Conservation (phyloP, 2,113 vertebrate species). For the Pygoscelis antarcticus region DNA sequence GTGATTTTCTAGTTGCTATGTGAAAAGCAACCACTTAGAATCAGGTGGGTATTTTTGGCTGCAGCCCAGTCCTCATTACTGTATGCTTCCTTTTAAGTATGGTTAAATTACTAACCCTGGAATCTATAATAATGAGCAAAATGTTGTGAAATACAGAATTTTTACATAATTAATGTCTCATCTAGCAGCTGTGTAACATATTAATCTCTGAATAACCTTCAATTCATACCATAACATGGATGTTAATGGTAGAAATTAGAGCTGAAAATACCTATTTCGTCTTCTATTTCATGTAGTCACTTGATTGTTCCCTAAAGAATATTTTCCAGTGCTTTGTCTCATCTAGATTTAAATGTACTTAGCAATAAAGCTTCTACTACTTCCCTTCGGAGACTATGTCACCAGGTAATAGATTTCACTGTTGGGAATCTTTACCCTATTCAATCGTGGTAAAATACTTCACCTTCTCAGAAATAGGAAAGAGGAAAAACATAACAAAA, state of each 20-base stretch:
- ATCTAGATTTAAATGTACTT: constrained; percentile 31
- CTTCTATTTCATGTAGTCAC: neutral
- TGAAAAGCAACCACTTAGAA: neutral
- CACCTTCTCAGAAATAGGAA: neutral
- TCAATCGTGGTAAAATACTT: neutral
- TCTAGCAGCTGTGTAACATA: neutral
- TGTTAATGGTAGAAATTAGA: neutral
- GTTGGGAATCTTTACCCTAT: constrained; percentile 26
- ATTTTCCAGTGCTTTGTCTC: constrained; percentile 20
- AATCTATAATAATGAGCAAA: neutral
- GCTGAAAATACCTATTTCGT: constrained; percentile 27
- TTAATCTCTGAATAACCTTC: neutral
- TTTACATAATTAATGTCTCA: neutral
- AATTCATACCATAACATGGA: neutral
- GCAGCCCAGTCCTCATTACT: neutral
- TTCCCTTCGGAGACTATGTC: constrained; percentile 32
- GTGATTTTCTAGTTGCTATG: neutral
- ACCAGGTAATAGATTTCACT: constrained; percentile 30
- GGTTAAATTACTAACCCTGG: neutral
- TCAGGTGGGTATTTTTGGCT: neutral
- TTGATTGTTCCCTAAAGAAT: constrained; percentile 40
- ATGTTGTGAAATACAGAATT: neutral
- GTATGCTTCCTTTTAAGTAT: neutral
- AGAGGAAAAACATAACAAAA: neutral
- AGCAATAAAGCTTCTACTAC: constrained; percentile 23